These are phyloP conservation scores for Pomacea maculata DNA, from an alignment of 1,140 invertebrate genomes.

Conservation along the genomic window DNA sequence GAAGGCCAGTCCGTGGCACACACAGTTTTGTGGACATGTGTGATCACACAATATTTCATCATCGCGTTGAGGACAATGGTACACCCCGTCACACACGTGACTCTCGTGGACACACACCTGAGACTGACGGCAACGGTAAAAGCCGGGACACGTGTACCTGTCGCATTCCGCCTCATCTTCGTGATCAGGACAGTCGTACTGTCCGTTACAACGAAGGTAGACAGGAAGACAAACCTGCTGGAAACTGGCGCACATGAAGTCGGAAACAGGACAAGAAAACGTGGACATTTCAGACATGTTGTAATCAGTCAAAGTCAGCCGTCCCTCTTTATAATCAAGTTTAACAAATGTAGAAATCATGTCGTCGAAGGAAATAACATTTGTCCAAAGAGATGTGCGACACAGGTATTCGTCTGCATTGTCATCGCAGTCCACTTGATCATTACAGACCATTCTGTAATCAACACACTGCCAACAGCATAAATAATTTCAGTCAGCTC, in stretches of 20 bases:
- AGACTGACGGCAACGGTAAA: slow-evolving; percentile 8
- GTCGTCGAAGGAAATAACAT: too few species aligned
- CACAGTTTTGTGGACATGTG: background rate
- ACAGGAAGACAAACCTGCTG: slow-evolving; percentile 7
- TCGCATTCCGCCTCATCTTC: slow-evolving; percentile 8
- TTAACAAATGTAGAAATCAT: too few species aligned
- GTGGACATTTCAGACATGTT: too few species aligned
- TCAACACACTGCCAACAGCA: too few species aligned
- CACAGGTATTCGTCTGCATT: too few species aligned
- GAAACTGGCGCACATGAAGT: slow-evolving; percentile 2
- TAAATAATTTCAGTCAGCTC: too few species aligned
- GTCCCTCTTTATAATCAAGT: too few species aligned
- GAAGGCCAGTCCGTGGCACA: slow-evolving; percentile 7
- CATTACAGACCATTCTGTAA: too few species aligned
- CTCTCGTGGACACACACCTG: background rate
- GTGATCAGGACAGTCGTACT: slow-evolving; percentile 5
- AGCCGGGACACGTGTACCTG: slow-evolving; percentile 6
- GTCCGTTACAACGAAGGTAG: slow-evolving; percentile 2
- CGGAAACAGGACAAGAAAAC: slow-evolving; percentile 7
- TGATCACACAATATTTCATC: background rate
- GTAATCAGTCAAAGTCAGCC: too few species aligned
- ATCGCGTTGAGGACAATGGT: slow-evolving; percentile 9
- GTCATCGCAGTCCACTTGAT: too few species aligned
- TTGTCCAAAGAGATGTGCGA: too few species aligned
- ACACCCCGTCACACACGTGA: slow-evolving; percentile 7